Evolutionary conservation across 2,888 invertebrate species (phyloP), one percentile per base, ranked within the genome.

Genomic region (Disparrhopalites patrizii): DNA sequence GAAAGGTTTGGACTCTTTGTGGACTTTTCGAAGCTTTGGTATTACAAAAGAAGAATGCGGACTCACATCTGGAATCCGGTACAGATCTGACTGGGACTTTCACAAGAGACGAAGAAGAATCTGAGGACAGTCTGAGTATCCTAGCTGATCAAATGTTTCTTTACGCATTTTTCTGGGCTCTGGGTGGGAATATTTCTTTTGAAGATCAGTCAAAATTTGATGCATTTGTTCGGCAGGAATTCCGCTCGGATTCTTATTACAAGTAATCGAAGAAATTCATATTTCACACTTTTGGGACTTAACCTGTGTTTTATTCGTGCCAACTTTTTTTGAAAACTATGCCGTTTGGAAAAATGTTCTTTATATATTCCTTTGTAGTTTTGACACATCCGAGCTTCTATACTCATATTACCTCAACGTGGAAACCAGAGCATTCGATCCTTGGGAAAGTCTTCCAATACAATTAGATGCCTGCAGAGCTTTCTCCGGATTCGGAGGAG

Each of bases 181-280:
- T 93, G 20, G 92, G 91, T n/a, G 93, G 93, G 0, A 93, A 93
- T 78, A 83, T 91, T 3, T 78, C 82, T 1, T 91, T 92, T 68
- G 76, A 78, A 0, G 86, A 88, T 63, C 84, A 89, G 74, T 84
- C 86, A 58, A 79, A 81, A 3, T 88, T 90, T 73, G 93, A 93
- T 77, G 81, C 83, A 10, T 83, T 85, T 73, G 82, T 91, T 58
- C 84, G 85, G 72, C 81, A 85, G 18, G 85, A 87, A 76, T 87
- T 89, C 76, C 87, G 88, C 43, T 84, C 85, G n/a, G 85, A 83
- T 76, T 82, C 83, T 25, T 87, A 89, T 76, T 85, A 87, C 36
- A 85, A 83, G 85, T 84, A 78, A 74, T 70, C 54, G 8, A 18
- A 28, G 10, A 71, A 55, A 1, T 38, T 18, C 54, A n/a, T 3